Percentiles rank a stretch among this genome's conserved stretches.
These are phyloP conservation scores for Dascyllus trimaculatus DNA, from an alignment of 2,113 vertebrate species.

Conservation along the genomic window DNA sequence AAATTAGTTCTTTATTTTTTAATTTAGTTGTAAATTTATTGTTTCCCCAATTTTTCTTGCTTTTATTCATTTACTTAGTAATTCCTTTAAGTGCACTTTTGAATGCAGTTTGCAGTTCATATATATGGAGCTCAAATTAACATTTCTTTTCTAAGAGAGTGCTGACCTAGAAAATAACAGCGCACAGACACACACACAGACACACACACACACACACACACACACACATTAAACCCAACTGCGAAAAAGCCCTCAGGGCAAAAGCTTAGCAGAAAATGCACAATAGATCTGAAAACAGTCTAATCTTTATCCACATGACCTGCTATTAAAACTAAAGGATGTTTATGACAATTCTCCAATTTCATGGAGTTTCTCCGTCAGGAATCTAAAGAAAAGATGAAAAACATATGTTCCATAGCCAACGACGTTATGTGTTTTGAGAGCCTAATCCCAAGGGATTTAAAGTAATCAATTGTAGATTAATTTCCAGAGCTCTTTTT, in stretches of 20 bases:
- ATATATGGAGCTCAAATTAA: slow-evolving; percentile 25
- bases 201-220: too few relatives aligned
- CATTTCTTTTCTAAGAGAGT: slow-evolving; percentile 49
- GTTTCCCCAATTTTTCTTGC: slow-evolving; percentile 12
- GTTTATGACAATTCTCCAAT: slow-evolving; percentile 54
- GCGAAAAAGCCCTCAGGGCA: slow-evolving; percentile 39
- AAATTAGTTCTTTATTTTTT: slow-evolving; percentile 23
- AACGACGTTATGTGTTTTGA: slow-evolving; percentile 43
- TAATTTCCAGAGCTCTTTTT: slow-evolving; percentile 48
- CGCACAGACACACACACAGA: too few relatives aligned
- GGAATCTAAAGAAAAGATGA: slow-evolving; percentile 44
- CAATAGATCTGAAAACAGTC: slow-evolving; percentile 57
- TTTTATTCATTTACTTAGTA: slow-evolving; percentile 26
- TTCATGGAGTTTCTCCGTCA: slow-evolving; percentile 52
- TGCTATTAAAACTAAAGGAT: slow-evolving; percentile 53
- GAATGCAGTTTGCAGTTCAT: slow-evolving; percentile 40
- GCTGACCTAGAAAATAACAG: slow-evolving; percentile 45
- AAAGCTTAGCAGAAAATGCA: slow-evolving; percentile 53
- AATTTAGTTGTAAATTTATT: slow-evolving; percentile 25
- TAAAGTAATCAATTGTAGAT: slow-evolving; percentile 65
- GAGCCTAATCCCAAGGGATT: slow-evolving; percentile 47
- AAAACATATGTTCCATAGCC: slow-evolving; percentile 59
- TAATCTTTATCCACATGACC: slow-evolving; percentile 67
- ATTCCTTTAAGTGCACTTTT: slow-evolving; percentile 43
- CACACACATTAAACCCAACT: slow-evolving; percentile 3